These are phyloP conservation scores for Falco concolor DNA, from an alignment of 2,797 vertebrate species.

Conservation along the genomic window DNA sequence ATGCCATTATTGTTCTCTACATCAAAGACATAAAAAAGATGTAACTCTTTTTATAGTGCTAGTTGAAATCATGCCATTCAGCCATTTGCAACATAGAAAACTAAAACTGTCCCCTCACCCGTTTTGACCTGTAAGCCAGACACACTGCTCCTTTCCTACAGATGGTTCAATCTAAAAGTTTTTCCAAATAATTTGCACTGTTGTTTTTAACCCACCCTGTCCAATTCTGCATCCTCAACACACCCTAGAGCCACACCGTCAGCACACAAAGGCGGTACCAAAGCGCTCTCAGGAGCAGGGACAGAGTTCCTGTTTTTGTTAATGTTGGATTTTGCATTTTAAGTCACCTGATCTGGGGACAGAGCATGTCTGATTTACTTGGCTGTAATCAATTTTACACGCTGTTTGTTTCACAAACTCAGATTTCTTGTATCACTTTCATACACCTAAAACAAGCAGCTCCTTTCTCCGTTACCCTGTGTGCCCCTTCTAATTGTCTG, in stretches of 20 bases:
- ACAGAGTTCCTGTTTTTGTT: slow-evolving; percentile 29
- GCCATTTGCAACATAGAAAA: background rate
- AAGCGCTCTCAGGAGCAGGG: background rate
- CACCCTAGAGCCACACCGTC: background rate
- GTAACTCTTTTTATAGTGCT: background rate
- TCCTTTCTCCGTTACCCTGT: background rate
- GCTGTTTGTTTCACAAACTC: background rate
- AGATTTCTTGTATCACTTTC: background rate
- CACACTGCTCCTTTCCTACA: background rate
- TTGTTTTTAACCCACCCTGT: slow-evolving; percentile 32
- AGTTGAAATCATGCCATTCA: background rate
- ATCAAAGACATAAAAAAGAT: background rate
- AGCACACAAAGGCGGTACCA: background rate
- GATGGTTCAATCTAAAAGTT: background rate
- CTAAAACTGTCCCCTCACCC: background rate
- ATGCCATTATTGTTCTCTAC: background rate
- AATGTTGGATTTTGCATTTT: background rate
- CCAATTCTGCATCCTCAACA: background rate
- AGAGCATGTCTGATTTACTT: background rate
- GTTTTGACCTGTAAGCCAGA: background rate
- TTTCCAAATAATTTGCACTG: slow-evolving; percentile 6
- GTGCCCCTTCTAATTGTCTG: background rate
- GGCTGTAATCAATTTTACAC: background rate
- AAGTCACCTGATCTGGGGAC: background rate
- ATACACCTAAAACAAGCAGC: background rate